Evolutionary conservation across 2,797 vertebrate species (phyloP).

Genomic region (Pangasius krempfi): DNA sequence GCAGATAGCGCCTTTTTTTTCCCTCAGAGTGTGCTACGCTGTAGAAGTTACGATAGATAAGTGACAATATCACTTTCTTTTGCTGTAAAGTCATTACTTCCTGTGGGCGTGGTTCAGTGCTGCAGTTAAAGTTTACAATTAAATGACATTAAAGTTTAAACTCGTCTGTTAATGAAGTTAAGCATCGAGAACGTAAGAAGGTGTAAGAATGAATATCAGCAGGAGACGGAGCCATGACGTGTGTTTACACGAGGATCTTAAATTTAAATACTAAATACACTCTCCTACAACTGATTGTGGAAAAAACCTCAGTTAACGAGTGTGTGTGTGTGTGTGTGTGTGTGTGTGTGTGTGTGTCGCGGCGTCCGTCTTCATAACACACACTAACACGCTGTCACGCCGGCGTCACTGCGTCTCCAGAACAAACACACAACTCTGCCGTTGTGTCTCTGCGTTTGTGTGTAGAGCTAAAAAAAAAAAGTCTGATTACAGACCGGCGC

Average conservation of each 20-base stretch:
- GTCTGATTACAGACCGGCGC: background rate
- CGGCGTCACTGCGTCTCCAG: background rate
- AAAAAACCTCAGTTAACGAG: background rate
- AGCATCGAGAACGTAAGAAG: background rate
- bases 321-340: too few species aligned
- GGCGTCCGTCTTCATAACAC: background rate
- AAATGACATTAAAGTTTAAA: background rate
- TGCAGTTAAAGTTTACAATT: background rate
- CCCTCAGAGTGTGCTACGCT: background rate
- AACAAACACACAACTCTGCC: background rate
- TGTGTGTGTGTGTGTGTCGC: background rate
- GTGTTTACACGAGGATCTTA: background rate
- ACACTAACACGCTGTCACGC: background rate
- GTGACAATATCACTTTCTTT: background rate
- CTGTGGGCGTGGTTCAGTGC: background rate
- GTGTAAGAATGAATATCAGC: background rate
- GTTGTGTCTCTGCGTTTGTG: slow-evolving; percentile 15
- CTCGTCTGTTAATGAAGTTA: background rate
- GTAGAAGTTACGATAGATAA: background rate
- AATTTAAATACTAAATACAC: too few species aligned
- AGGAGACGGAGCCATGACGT: background rate
- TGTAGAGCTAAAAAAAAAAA: slow-evolving; percentile 5
- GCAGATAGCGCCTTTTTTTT: background rate
- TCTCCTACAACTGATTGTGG: background rate
- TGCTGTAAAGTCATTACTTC: background rate